Evolutionary conservation across 2,888 invertebrate species (phyloP), one percentile per base, ranked within the genome.

Genomic region (Aphelenchoides bicaudatus): DNA sequence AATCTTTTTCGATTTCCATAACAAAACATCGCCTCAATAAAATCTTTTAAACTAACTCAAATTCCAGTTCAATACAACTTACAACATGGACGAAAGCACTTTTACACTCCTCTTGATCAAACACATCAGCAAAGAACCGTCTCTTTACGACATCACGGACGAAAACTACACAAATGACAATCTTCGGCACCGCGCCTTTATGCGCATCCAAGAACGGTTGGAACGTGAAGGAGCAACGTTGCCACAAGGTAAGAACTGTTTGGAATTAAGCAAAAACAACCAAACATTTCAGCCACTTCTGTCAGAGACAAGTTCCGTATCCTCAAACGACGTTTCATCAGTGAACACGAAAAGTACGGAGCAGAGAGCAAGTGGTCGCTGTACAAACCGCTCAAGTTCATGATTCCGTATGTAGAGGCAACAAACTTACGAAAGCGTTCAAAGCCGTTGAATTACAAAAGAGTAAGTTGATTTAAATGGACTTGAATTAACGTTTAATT

Each of bases 261-360:
- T n/a, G 2, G 16, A 25, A 21, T 37, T 37, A 1, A 1, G 19
- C 38, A 37, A 37, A 37, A 37, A 37, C 19, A 37, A 2, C 52
- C n/a, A 6, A 21, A 23, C n/a, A 37, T 51, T 51, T 27, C 39
- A 51, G 52, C 52, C 2, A 34, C 52, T 8, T 38, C 10, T 8
- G 37, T 51, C 30, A 6, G 52, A 10, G 52, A 51, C 52, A 51
- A 51, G 38, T 51, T 51, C 25, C 52, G 52, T 23, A 51, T 51
- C 38, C 48, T 51, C 16, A 51, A 51, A 29, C 52, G 52, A 2
- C 52, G 52, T 5, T 51, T 51, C 52, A 51, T 31, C 25, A 23
- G 21, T 21, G 52, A 51, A 19, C 38, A 51, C 25, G 21, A 37
- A 4, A 2, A 39, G 8, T 21, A 51, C 19, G 52, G 52, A 16